A percentile compares a stretch with the other conserved stretches of the same genome.
These are phyloP conservation scores for Oithona nana DNA, from an alignment of 2,888 invertebrate species.

Conservation along the genomic window DNA sequence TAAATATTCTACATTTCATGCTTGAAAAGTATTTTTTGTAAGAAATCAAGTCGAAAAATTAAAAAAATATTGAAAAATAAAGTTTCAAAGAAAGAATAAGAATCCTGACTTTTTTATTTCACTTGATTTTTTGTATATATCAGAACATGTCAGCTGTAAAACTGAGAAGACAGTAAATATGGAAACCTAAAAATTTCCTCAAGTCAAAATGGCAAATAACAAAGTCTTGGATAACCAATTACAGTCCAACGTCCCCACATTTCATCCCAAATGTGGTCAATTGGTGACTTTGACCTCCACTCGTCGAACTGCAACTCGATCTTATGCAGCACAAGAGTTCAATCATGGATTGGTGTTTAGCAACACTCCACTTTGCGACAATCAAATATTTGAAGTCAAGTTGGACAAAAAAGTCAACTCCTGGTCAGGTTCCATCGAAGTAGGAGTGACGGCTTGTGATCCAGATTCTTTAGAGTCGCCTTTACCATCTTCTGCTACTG, in stretches of 20 bases:
- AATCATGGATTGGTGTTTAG: conserved; percentile 73
- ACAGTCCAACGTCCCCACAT: not conserved
- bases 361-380: conserved; percentile 54
- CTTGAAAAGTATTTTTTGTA: too few species aligned
- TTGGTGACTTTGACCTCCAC: not conserved
- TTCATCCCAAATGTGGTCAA: conserved; percentile 5
- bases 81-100: too few species aligned
- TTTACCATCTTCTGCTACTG: conserved; percentile 25
- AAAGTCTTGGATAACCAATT: not conserved
- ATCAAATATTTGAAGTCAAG: conserved; percentile 63
- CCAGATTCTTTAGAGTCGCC: conserved; percentile 47
- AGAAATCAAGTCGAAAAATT: too few species aligned
- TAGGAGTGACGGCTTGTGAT: conserved; percentile 49
- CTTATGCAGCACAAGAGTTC: conserved; percentile 36
- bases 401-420: conserved; percentile 63
- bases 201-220: not conserved
- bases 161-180: not conserved
- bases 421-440: conserved; percentile 56
- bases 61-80: too few species aligned
- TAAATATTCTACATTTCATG: too few species aligned
- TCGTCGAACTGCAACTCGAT: conserved; percentile 1
- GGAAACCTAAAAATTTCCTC: not conserved
- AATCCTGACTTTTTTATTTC: too few species aligned
- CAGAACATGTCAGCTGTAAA: too few species aligned
- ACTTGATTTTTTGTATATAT: too few species aligned